Conservation (phyloP, 1,140 invertebrate species). For the Globodera ellingtonae region DNA sequence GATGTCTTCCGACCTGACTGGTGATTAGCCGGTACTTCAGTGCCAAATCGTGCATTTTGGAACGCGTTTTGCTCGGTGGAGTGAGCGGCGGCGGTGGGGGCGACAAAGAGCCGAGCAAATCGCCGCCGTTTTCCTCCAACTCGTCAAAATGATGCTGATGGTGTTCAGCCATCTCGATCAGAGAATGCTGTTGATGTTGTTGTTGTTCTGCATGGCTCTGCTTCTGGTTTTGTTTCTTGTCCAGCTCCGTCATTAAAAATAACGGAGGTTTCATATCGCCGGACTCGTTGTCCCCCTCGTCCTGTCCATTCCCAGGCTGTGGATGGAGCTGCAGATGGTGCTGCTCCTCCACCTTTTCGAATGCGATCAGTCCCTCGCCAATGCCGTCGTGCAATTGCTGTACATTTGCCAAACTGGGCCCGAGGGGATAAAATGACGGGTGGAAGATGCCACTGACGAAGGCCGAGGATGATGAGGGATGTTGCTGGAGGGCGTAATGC, state of each 20-base stretch:
- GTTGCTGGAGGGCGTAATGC: background rate
- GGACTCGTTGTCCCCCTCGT: constrained; percentile 6
- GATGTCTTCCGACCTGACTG: constrained; percentile 51
- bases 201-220: background rate
- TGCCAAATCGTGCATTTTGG: constrained; percentile 65
- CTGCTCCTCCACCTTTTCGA: constrained; percentile 10
- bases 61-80: constrained; percentile 50
- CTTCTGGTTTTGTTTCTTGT: background rate
- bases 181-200: constrained; percentile 1
- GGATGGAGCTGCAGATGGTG: constrained; percentile 5
- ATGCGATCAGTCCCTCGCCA: background rate
- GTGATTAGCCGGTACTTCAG: constrained; percentile 62
- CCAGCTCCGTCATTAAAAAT: background rate
- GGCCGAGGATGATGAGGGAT: background rate
- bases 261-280: background rate
- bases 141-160: background rate
- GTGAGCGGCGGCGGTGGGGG: constrained; percentile 23
- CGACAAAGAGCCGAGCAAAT: background rate
- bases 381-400: constrained; percentile 1
- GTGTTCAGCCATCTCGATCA: background rate
- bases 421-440: background rate
- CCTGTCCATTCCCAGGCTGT: background rate
- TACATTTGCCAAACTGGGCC: background rate
- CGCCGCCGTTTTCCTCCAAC: background rate
- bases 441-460: constrained; percentile 1